A percentile compares a stretch with the other conserved stretches of the same genome.
Evolutionary conservation across 2,888 invertebrate species (phyloP).

Genomic region (Archaeoteleia sp.): DNA sequence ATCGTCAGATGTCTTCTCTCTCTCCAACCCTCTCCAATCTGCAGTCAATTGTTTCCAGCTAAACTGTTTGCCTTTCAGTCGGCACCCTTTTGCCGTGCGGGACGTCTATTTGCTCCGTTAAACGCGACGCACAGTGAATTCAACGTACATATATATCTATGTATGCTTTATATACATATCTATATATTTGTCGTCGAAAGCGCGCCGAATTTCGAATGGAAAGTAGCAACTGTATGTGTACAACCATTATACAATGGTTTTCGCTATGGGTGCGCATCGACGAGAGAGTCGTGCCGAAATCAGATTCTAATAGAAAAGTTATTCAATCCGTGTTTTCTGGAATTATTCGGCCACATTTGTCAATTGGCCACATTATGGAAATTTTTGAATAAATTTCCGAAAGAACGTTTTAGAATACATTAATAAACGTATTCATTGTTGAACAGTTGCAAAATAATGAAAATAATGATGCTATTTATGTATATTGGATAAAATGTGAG

Average conservation of each 20-base stretch:
- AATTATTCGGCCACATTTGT: constrained; percentile 22
- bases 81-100: constrained; percentile 70
- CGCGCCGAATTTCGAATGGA: constrained; percentile 48
- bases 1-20: constrained; percentile 66
- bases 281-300: constrained; percentile 35
- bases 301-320: constrained; percentile 47
- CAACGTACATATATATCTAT: constrained; percentile 10
- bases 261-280: constrained; percentile 21
- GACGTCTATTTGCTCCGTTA: constrained; percentile 71
- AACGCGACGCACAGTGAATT: constrained; percentile 60
- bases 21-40: constrained; percentile 72
- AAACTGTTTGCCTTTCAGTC: constrained; percentile 75
- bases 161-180: background rate
- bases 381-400: constrained; percentile 30
- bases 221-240: constrained; percentile 40
- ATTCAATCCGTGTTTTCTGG: constrained; percentile 45
- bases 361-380: constrained; percentile 46
- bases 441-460: too few relatives aligned
- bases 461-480: too few relatives aligned
- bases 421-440: background rate
- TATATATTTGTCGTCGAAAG: constrained; percentile 41
- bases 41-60: constrained; percentile 76
- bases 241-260: constrained; percentile 39
- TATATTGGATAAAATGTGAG: too few relatives aligned
- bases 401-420: background rate